These are phyloP conservation scores for Myanophis thanlyinensis DNA, from an alignment of 2,113 vertebrate species.

Conservation along the genomic window DNA sequence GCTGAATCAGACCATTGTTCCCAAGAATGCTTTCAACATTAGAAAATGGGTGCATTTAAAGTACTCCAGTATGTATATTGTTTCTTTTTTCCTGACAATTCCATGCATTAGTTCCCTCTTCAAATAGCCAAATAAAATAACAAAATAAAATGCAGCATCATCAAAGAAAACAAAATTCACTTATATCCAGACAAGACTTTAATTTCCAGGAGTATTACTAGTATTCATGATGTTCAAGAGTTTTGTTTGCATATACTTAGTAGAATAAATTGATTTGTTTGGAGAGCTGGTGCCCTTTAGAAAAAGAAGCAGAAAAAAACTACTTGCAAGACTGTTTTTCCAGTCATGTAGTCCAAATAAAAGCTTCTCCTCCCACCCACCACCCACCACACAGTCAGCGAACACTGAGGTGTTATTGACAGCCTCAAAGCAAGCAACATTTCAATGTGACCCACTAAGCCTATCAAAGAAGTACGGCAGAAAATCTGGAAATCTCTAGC, in stretches of 20 bases:
- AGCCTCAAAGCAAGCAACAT: conserved; percentile 23
- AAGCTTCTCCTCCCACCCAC: not conserved
- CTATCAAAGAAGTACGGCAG: not conserved
- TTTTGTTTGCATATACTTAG: not conserved
- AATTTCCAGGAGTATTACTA: not conserved
- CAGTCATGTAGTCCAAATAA: not conserved
- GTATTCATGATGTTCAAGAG: not conserved
- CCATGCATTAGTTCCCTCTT: not conserved
- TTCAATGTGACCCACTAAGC: conserved; percentile 23
- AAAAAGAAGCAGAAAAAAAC: not conserved
- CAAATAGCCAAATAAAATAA: not conserved
- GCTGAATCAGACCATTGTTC: not conserved
- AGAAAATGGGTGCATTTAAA: not conserved
- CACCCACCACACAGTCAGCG: not conserved
- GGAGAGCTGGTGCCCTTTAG: not conserved
- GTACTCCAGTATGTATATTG: not conserved
- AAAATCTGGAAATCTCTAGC: not conserved
- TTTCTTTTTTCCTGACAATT: not conserved
- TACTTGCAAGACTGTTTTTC: not conserved
- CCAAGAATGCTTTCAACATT: not conserved
- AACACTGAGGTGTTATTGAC: conserved; percentile 17
- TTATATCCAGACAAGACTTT: not conserved
- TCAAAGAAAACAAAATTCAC: not conserved
- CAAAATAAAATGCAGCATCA: not conserved
- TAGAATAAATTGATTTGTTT: not conserved